These are phyloP conservation scores for Pseudorectes ferrugineus DNA, from an alignment of 2,113 vertebrate species.

Conservation along the genomic window DNA sequence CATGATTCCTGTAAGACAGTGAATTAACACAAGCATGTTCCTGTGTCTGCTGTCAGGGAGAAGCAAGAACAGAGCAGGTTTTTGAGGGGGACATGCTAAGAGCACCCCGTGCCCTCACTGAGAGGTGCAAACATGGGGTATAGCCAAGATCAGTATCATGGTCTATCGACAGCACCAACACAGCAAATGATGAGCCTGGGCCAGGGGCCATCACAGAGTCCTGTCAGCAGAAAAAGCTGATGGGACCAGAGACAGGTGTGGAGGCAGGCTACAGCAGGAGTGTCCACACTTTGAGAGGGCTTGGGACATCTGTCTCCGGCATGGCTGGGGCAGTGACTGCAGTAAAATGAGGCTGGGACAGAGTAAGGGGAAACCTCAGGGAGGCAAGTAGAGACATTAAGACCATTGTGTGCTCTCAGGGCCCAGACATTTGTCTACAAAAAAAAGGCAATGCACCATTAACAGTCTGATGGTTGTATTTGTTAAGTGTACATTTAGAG, in stretches of 20 bases:
- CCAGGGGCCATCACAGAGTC: background rate
- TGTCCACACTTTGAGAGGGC: background rate
- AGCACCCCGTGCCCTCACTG: rapidly evolving
- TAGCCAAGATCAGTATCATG: rapidly evolving
- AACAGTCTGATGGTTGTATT: background rate
- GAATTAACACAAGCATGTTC: background rate
- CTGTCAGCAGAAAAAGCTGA: background rate
- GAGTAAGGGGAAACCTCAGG: background rate
- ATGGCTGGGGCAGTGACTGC: background rate
- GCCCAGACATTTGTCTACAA: background rate
- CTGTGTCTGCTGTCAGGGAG: background rate
- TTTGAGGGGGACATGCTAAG: rapidly evolving
- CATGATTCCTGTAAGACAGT: background rate
- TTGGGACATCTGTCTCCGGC: background rate
- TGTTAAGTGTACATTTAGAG: background rate
- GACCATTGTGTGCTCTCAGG: background rate
- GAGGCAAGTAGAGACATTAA: background rate
- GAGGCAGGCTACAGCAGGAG: background rate
- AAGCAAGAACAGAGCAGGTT: background rate
- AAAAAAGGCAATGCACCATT: background rate
- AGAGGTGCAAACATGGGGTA: background rate
- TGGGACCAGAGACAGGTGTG: background rate
- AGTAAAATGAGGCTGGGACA: background rate
- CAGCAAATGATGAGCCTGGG: background rate
- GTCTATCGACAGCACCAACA: rapidly evolving